Base-by-base conservation (phyloP, 2,113 vertebrate species). In the Tauraco erythrolophus region DNA sequence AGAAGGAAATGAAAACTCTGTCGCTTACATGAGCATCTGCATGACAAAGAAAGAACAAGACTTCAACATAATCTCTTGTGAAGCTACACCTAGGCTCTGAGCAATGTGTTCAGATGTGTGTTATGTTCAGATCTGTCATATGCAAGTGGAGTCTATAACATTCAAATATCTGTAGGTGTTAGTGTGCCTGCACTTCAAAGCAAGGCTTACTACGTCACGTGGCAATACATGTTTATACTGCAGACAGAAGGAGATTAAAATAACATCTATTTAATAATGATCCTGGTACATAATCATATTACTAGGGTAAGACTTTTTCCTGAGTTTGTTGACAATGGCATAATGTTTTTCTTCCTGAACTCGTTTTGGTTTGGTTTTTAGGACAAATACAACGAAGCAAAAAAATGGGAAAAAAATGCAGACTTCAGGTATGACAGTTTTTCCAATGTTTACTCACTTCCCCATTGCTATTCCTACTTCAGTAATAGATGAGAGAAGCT, bases 361-460 rank as follows among this genome's bases (percentile, higher is more conserved):
- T 39, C n/a, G n/a, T n/a, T n/a, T n/a, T n/a, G n/a, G n/a, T 97
- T n/a, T 96, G 97, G 37, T 94, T 96, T 97, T 74, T 65, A 97
- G 97, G 94, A 92, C 28, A 53, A 66, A 39, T 25, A 75, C 56
- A 78, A 37, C 0, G 1, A 93, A 91, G 25, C 6, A 68, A 72
- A 94, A 50, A 69, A 48, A 13, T 39, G 90, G 56, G 27, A 95
- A 84, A 75, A 91, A 71, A 65, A 61, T 66, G 37, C 78, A 91
- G 31, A 70, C 64, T 94, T 95, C 96, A 98, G 96, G 95, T 98
- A 97, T 58, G 92, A 88, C 77, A 84, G 58, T 76, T 81, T 89
- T 95, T 83, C 61, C 11, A 8, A 19, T 50, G 69, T 53, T 66
- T 66, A 56, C 17, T 64, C 6, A 21, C 15, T 89, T 91, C 51